Evolutionary conservation across 2,797 vertebrate species (phyloP).

Genomic region (Hoplostethus atlanticus): DNA sequence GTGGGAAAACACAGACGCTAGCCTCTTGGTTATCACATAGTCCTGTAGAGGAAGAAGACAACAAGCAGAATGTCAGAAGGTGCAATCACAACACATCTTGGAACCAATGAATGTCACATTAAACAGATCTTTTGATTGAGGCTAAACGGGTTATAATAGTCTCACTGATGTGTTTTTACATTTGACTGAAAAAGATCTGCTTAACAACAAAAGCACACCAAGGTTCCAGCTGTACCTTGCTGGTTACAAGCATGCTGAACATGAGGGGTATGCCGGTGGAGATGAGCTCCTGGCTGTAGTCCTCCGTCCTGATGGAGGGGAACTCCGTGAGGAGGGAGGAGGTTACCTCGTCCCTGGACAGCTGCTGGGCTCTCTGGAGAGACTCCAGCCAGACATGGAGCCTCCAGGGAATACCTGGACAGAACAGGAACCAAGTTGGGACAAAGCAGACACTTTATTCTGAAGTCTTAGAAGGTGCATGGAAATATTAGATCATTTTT

Average conservation of each 20-base stretch:
- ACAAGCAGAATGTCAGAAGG: background rate
- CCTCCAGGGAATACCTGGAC: conserved; percentile 94
- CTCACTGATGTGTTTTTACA: too few species aligned
- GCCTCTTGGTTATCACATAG: conserved; percentile 87
- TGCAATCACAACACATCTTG: background rate
- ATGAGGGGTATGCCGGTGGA: conserved; percentile 88
- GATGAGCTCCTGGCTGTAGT: conserved; percentile 90
- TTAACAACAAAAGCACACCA: background rate
- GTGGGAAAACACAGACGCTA: conserved; percentile 88
- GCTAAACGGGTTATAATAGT: too few species aligned
- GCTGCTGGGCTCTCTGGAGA: conserved; percentile 86
- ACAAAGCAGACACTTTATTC: background rate
- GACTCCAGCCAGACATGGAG: conserved; percentile 94
- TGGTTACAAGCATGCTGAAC: conserved; percentile 90
- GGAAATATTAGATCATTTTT: background rate
- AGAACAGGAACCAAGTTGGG: background rate
- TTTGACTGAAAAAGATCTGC: background rate
- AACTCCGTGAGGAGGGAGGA: conserved; percentile 91
- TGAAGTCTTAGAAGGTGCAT: background rate
- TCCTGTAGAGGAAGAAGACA: conserved; percentile 80
- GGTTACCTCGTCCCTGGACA: conserved; percentile 86
- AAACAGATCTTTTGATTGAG: too few species aligned
- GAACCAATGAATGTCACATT: background rate
- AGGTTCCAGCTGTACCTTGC: conserved; percentile 82
- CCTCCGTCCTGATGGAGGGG: conserved; percentile 88